phyloP scores from a whole-genome alignment of 2,888 invertebrate genomes.

The Adineta ricciae region DNA sequence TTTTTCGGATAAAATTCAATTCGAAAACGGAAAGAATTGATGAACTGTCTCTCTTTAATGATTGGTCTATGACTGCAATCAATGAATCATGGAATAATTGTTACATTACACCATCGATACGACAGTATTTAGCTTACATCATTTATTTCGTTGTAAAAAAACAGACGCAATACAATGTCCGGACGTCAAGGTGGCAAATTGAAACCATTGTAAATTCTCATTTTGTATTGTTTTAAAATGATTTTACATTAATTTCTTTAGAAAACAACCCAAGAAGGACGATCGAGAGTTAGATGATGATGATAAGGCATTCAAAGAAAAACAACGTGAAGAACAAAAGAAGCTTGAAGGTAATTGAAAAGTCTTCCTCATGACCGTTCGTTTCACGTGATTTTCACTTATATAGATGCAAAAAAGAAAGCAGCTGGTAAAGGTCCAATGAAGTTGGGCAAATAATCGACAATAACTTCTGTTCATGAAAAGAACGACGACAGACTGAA shows the following conservation, averaged over 20 bases:
- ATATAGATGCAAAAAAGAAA: not conserved
- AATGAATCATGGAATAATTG: not conserved
- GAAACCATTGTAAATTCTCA: not conserved
- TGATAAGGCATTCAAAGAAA: slow-evolving; percentile 8
- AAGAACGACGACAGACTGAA: not conserved
- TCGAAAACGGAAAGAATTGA: not conserved
- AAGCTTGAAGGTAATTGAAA: not conserved
- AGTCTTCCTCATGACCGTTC: not conserved
- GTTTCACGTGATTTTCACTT: not conserved
- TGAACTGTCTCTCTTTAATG: not conserved
- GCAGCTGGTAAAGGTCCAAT: slow-evolving; percentile 7
- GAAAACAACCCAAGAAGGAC: not conserved
- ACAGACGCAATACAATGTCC: not conserved
- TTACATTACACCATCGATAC: not conserved
- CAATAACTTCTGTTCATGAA: not conserved
- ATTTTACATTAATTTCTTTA: not conserved
- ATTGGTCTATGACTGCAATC: not conserved
- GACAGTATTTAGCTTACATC: not conserved
- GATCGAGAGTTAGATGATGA: not conserved
- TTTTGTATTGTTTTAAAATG: not conserved
- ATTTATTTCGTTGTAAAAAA: not conserved
- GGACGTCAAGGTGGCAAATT: slow-evolving; percentile 10
- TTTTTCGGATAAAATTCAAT: not conserved
- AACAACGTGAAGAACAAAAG: not conserved
- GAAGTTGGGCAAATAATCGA: not conserved